A percentile compares a stretch with the other conserved stretches of the same genome.
Conservation (phyloP, 2,113 vertebrate species). For the Nothoprocta pentlandii region DNA sequence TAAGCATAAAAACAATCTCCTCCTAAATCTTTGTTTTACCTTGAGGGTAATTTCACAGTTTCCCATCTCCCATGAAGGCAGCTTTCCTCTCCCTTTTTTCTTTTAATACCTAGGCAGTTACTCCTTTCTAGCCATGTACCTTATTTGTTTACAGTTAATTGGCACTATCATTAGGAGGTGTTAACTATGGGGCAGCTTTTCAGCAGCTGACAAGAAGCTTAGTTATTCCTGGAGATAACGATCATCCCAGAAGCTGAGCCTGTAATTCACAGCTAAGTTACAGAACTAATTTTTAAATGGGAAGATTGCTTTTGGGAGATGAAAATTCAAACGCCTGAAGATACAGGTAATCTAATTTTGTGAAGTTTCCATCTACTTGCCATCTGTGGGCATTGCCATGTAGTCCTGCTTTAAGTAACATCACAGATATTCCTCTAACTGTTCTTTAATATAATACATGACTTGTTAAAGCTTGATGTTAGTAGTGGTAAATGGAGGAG, state of each 20-base stretch:
- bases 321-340: neutral
- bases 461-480: neutral
- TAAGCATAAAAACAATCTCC: neutral
- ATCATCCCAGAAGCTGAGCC: neutral
- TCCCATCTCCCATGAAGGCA: neutral
- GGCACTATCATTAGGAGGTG: neutral
- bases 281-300: neutral
- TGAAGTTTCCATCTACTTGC: neutral
- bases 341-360: neutral
- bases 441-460: neutral
- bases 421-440: neutral
- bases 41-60: neutral
- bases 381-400: neutral
- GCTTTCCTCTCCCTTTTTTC: neutral
- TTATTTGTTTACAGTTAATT: constrained; percentile 15
- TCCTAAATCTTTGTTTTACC: neutral
- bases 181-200: neutral
- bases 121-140: neutral
- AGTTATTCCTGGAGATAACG: neutral
- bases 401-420: neutral
- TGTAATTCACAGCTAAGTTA: neutral
- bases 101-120: neutral
- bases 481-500: neutral
- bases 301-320: neutral
- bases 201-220: neutral